Conservation (phyloP, 1,140 invertebrate genomes). For the Pogonomyrmex barbatus region DNA sequence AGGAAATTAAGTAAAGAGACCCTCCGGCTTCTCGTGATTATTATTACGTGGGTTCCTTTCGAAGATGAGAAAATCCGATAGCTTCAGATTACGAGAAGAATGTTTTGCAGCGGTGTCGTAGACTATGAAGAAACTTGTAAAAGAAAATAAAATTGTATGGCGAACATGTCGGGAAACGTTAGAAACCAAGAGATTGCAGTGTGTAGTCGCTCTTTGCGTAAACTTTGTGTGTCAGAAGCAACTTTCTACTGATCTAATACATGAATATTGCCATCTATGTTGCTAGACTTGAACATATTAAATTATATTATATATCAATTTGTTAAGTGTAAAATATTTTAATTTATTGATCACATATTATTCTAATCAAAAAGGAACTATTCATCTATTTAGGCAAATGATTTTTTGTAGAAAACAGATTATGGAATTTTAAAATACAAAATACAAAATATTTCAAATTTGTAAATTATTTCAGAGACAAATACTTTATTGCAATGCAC, state of each 20-base stretch:
- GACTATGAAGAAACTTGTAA: slow-evolving; percentile 14
- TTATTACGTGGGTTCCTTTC: slow-evolving; percentile 10
- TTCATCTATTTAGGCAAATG: background rate
- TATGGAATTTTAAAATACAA: background rate
- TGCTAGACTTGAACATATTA: background rate
- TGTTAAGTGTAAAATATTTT: background rate
- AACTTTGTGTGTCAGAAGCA: slow-evolving; percentile 23
- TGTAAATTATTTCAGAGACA: background rate
- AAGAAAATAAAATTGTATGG: slow-evolving; percentile 13
- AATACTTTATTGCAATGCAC: background rate
- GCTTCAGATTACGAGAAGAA: slow-evolving; percentile 1
- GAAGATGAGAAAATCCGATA: slow-evolving; percentile 52
- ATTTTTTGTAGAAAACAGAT: background rate
- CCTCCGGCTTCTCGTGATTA: slow-evolving; percentile 36
- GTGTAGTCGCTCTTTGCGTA: background rate
- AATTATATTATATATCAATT: background rate
- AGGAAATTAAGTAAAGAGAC: slow-evolving; percentile 52
- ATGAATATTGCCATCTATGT: slow-evolving; percentile 24
- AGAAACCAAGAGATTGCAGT: slow-evolving; percentile 8
- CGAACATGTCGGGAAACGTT: background rate
- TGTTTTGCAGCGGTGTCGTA: slow-evolving; percentile 12
- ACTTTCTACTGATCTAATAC: slow-evolving; percentile 46
- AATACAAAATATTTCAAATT: background rate
- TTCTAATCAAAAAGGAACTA: too few species aligned
- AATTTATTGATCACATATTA: background rate